Percentiles rank a stretch among this genome's conserved stretches.
These are phyloP conservation scores for Fulmarus glacialis DNA, from an alignment of 2,113 vertebrate genomes.

Conservation along the genomic window DNA sequence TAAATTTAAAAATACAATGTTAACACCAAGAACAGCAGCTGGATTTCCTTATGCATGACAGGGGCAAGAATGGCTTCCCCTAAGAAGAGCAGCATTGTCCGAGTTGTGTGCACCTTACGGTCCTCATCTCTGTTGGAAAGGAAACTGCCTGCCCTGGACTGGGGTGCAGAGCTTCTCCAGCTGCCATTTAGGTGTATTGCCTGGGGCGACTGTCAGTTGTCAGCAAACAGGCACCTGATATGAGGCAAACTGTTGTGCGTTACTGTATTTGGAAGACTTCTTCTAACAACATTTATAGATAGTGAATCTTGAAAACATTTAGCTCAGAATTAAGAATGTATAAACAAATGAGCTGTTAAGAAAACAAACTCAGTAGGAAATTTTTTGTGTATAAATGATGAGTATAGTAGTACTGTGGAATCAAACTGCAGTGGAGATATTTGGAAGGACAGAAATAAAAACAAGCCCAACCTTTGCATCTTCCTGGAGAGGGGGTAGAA, in stretches of 20 bases:
- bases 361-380: not conserved
- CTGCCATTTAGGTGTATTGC: not conserved
- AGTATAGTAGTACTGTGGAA: not conserved
- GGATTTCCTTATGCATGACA: not conserved
- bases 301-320: not conserved
- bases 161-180: not conserved
- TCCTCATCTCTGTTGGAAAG: not conserved
- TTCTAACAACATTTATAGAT: not conserved
- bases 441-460: not conserved
- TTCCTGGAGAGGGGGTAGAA: not conserved
- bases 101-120: accelerated
- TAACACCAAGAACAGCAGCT: not conserved
- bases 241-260: not conserved
- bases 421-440: not conserved
- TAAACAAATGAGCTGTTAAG: not conserved
- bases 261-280: not conserved
- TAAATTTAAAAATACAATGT: not conserved
- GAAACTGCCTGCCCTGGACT: accelerated
- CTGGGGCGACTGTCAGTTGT: not conserved
- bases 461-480: not conserved
- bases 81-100: not conserved
- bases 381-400: not conserved
- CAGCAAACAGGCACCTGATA: not conserved
- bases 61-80: not conserved
- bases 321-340: not conserved